Evolutionary conservation across 2,113 vertebrate species (phyloP).

Genomic region (Myotis yumanensis): DNA sequence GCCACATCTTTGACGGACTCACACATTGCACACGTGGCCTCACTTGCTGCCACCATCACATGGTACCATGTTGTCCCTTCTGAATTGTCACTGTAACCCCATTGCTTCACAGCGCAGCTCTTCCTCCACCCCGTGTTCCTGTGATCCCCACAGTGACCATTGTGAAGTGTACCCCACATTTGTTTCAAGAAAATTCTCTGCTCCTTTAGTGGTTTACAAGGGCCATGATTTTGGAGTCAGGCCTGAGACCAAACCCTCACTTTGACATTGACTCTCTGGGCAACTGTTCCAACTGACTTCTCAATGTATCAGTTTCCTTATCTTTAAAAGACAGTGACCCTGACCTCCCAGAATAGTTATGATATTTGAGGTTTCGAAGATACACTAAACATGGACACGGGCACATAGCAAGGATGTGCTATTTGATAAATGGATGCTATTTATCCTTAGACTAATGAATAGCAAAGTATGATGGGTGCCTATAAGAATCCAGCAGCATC

Average conservation of each 20-base stretch:
- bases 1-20: not conserved
- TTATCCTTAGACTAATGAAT: not conserved
- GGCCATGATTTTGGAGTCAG: not conserved
- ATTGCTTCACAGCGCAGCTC: not conserved
- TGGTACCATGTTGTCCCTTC: fast-evolving
- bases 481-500: too few species aligned
- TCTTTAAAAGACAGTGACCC: not conserved
- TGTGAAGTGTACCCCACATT: not conserved
- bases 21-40: fast-evolving
- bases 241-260: not conserved
- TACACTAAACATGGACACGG: not conserved
- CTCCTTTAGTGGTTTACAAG: not conserved
- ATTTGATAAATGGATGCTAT: not conserved
- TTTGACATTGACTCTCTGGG: not conserved
- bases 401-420: not conserved
- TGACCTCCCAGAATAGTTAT: not conserved
- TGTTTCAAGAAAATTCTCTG: not conserved
- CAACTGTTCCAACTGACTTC: not conserved
- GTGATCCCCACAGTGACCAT: not conserved
- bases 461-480: too few species aligned
- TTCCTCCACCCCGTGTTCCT: not conserved
- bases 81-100: not conserved
- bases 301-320: not conserved
- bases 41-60: fast-evolving
- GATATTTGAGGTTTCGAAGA: not conserved